Base-by-base conservation (phyloP, 2,888 invertebrate genomes). In the Stegana nigrithorax region DNA sequence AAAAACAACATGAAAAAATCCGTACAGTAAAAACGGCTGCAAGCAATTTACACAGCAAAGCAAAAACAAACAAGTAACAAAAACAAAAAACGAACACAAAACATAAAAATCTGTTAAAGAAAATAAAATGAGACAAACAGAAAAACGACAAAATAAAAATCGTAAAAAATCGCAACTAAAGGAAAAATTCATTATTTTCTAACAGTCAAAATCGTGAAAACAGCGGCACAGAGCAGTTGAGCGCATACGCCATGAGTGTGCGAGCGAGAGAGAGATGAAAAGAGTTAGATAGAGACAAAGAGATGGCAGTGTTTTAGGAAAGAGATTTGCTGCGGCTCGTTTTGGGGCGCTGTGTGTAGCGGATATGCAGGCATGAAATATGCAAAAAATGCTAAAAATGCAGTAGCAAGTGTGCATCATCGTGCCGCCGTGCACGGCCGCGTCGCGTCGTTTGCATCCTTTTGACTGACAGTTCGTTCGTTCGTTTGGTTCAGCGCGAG, bases 131-230 rank as follows among this genome's bases (percentile, higher is more conserved):
- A 44, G 25, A n/a, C 25, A 12, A 23, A 25, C 2, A n/a, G 25
- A 23, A 23, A 47, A 23, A 10, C 23, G n/a, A 47, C 2, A 47
- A 47, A 32, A 32, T 32, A 5, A 32, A 32, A n/a, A n/a, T n/a
- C 14, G 17, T 4, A 17, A 39, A 39, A 39, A 45, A 45, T 45
- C 10, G 45, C 45, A 45, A 45, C 23, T 45, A 12, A 45, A 23
- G 23, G n/a, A 32, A 21, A 53, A 53, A 55, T 17, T 55, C 53
- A 55, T 55, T 55, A 55, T 55, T 55, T 53, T 55, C 36, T 19
- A 53, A 29, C 51, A 47, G 23, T 47, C 47, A 25, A 47, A 47
- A 10, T 17, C 23, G 25, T n/a, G 12, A 42, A 6, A 42, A 42
- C 6, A 42, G 47, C 21, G 32, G 10, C n/a, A n/a, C 32, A 32